A percentile compares a stretch with the other conserved stretches of the same genome.
Evolutionary conservation across 2,113 vertebrate genomes (phyloP).

Genomic region (Kryptolebias marmoratus): DNA sequence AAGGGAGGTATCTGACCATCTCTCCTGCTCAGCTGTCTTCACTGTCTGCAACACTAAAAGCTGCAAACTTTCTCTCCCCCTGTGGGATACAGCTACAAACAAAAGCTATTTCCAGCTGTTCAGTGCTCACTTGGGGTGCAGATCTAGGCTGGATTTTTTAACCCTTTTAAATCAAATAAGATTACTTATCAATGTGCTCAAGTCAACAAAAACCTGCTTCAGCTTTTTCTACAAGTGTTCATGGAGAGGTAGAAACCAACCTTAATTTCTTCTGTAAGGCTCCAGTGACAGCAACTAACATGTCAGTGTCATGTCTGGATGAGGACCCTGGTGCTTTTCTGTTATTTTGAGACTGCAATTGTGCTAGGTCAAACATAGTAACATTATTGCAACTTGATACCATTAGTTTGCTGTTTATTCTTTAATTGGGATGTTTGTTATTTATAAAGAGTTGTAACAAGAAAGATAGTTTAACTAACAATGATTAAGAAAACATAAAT

Average conservation of each 20-base stretch:
- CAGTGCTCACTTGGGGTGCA: background rate
- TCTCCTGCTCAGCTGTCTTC: background rate
- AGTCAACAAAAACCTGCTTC: background rate
- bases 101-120: slow-evolving; percentile 11
- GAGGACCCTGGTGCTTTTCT: too few species aligned
- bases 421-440: too few species aligned
- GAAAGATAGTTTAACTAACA: too few species aligned
- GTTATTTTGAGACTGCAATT: too few species aligned
- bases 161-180: background rate
- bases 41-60: slow-evolving; percentile 12
- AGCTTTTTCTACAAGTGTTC: background rate
- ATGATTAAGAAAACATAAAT: too few species aligned
- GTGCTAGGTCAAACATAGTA: too few species aligned
- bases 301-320: too few species aligned
- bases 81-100: slow-evolving; percentile 2
- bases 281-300: background rate
- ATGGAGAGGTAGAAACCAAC: background rate
- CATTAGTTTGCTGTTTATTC: too few species aligned
- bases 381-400: too few species aligned
- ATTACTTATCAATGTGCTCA: background rate
- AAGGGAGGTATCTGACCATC: background rate
- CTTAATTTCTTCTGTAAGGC: background rate
- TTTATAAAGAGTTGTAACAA: too few species aligned
- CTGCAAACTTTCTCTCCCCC: background rate
- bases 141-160: slow-evolving; percentile 6